phyloP scores from a whole-genome alignment of 2,888 invertebrate species.

The Drosophila sordidula region DNA sequence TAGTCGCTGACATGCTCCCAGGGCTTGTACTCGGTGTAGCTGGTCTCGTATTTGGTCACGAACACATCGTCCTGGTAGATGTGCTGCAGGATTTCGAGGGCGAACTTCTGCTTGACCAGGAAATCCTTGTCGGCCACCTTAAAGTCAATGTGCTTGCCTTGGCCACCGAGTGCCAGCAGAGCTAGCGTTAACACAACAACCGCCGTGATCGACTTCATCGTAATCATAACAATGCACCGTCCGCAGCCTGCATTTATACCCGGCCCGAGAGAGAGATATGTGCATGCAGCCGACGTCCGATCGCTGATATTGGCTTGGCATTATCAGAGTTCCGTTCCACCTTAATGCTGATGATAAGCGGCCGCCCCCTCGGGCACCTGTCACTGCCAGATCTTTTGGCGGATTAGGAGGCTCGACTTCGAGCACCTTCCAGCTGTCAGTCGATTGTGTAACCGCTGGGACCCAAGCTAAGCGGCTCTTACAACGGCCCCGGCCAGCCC shows the following conservation, averaged over 20 bases:
- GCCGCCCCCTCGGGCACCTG: neutral
- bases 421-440: constrained; percentile 7
- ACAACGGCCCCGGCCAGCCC: constrained; percentile 17
- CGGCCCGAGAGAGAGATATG: neutral
- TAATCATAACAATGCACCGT: constrained; percentile 50
- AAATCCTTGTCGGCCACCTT: constrained; percentile 86
- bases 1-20: constrained; percentile 87
- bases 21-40: constrained; percentile 86
- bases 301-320: constrained; percentile 50
- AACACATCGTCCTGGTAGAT: constrained; percentile 87
- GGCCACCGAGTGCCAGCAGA: constrained; percentile 67
- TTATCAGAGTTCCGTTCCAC: constrained; percentile 48
- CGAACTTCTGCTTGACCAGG: constrained; percentile 86
- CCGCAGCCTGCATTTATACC: constrained; percentile 49
- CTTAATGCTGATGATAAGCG: constrained; percentile 35
- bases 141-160: constrained; percentile 77
- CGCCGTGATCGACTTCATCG: constrained; percentile 83
- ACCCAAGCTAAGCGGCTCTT: neutral
- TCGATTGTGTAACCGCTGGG: constrained; percentile 9
- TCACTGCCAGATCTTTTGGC: neutral
- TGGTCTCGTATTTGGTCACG: constrained; percentile 85
- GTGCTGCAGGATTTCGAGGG: constrained; percentile 86
- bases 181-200: constrained; percentile 76
- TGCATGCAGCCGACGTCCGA: constrained; percentile 22
- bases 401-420: constrained; percentile 19